Conservation (phyloP, 2,113 vertebrate genomes). For the Ardeotis arabs region DNA sequence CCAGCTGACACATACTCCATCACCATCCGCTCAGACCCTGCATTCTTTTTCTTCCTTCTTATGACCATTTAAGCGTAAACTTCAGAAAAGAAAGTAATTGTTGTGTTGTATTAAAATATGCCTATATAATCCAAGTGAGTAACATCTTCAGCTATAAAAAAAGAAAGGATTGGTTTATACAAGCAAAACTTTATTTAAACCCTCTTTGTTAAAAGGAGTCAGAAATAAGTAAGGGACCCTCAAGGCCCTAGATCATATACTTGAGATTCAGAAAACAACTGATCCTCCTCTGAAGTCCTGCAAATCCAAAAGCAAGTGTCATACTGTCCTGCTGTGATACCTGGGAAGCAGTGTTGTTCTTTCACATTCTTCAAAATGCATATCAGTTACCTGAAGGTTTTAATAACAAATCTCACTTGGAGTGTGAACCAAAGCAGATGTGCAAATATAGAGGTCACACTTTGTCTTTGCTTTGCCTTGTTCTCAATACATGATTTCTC, state of each 20-base stretch:
- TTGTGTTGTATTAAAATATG: not conserved
- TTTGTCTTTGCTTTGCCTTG: conserved; percentile 8
- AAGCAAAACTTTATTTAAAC: not conserved
- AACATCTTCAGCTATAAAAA: not conserved
- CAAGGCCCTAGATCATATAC: not conserved
- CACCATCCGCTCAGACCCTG: not conserved
- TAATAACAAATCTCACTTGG: conserved; percentile 60
- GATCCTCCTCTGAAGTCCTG: not conserved
- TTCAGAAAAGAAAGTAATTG: not conserved
- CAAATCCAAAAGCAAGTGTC: not conserved
- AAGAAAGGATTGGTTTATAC: not conserved
- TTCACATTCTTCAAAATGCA: conserved; percentile 10
- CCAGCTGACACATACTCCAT: not conserved
- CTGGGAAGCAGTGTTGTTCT: not conserved
- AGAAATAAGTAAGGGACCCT: not conserved
- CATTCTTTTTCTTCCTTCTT: not conserved
- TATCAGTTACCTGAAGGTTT: conserved; percentile 26
- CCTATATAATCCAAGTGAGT: not conserved
- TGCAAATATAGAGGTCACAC: conserved; percentile 13
- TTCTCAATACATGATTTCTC: not conserved
- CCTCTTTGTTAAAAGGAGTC: not conserved
- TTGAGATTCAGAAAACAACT: not conserved
- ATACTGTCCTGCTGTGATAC: not conserved
- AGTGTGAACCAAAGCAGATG: conserved; percentile 43
- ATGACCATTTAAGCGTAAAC: not conserved